Evolutionary conservation across 2,888 invertebrate genomes (phyloP), one percentile per base, ranked within the genome.

Genomic region (Cantharis rufa): DNA sequence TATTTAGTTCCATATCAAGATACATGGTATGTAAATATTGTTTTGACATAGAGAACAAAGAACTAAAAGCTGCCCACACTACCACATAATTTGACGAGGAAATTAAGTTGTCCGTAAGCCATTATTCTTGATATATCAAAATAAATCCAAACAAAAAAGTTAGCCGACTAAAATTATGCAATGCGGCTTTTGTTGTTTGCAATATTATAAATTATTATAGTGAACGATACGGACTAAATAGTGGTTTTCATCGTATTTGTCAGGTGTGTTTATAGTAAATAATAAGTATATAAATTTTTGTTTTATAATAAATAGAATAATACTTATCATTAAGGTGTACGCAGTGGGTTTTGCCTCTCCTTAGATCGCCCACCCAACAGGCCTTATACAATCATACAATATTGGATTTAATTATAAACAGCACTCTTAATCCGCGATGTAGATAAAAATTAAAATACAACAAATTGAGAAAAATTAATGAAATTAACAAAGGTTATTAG

Each of bases 331-430:
- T 66, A 66, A 64, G 24, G 24, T 16, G 18, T n/a, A 16, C 27
- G 48, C 28, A 74, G 82, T 82, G 79, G 82, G 82, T 71, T 80
- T 78, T 62, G 76, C 77, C 81, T 80, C 81, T 80, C 81, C 81
- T 79, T 81, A 77, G 66, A 62, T 32, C 81, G 79, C 82, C 82
- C 79, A 82, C 82, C 24, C n/a, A 71, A 28, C 74, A 75, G 80
- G 72, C 82, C 82, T 21, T 66, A 66, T 66, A 21, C 24, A 66
- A 48, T 48, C 48, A 48, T n/a, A 21, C 64, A 21, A 21, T 18
- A 66, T 66, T 15, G 15, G 64, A 66, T 66, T 66, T 66, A 66
- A 21, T 66, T 66, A 66, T 66, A 66, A 66, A 24, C 15, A 64
- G 13, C 16, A 66, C 9, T 28, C 27, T 66, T 21, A 66, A n/a